These are phyloP conservation scores for Nothobranchius furzeri DNA, from an alignment of 2,113 vertebrate genomes.

Conservation along the genomic window DNA sequence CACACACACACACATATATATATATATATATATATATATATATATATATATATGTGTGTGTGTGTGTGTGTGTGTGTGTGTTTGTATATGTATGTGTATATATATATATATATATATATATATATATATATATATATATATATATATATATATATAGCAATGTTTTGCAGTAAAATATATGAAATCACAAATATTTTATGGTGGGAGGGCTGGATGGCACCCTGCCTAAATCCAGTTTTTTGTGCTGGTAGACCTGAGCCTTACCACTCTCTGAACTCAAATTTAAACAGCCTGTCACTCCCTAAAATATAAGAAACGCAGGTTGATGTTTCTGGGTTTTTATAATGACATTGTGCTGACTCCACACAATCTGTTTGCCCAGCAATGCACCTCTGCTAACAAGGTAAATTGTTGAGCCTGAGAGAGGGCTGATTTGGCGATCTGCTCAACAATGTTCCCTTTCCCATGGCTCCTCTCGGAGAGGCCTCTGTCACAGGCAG, in stretches of 20 bases:
- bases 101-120: too few relatives aligned
- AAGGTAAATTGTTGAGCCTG: constrained; percentile 54
- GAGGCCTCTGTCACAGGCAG: constrained; percentile 48
- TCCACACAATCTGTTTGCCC: constrained; percentile 13
- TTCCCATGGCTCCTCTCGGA: constrained; percentile 34
- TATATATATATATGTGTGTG: too few relatives aligned
- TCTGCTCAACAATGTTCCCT: constrained; percentile 13
- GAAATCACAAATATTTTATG: not conserved
- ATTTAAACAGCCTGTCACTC: not conserved
- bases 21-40: too few relatives aligned
- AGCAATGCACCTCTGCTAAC: constrained; percentile 42
- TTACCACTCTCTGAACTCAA: not conserved
- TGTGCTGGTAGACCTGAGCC: not conserved
- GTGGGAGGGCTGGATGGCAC: not conserved
- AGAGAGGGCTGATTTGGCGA: constrained; percentile 38
- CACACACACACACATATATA: too few relatives aligned
- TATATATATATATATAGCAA: not conserved
- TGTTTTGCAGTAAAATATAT: not conserved
- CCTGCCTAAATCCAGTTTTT: constrained; percentile 1
- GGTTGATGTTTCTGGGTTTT: constrained; percentile 18
- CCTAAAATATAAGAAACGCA: constrained; percentile 21
- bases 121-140: too few relatives aligned
- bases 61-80: too few relatives aligned
- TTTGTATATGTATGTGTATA: too few relatives aligned
- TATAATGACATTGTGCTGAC: constrained; percentile 13